Percentiles rank a stretch among this genome's conserved stretches.
These are phyloP conservation scores for Parauchenoglanis punctatus DNA, from an alignment of 2,797 vertebrate genomes.

Conservation along the genomic window DNA sequence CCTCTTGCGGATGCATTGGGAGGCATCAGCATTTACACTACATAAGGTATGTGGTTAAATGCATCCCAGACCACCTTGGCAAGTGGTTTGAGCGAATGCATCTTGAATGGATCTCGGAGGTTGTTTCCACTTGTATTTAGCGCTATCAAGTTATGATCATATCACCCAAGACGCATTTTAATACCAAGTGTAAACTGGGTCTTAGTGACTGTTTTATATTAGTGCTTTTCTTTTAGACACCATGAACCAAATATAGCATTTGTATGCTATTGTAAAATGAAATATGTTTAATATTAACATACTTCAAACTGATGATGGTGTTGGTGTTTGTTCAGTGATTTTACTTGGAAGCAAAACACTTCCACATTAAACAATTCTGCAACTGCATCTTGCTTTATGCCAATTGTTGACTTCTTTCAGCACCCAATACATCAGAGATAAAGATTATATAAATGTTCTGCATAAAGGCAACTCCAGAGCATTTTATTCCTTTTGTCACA, in stretches of 20 bases:
- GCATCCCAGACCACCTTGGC: no score
- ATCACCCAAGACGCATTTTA: no score
- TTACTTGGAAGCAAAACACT: slow-evolving; percentile 18
- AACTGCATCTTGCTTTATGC: background rate
- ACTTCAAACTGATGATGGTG: background rate
- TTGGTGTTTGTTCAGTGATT: background rate
- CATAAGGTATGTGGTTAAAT: no score
- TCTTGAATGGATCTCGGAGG: no score
- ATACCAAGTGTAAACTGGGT: no score
- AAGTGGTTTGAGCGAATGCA: no score
- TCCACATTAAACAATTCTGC: background rate
- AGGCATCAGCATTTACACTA: no score
- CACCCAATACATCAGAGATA: background rate
- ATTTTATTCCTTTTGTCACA: background rate
- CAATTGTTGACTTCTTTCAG: background rate
- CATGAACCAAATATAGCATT: background rate
- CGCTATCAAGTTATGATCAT: no score
- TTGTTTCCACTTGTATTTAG: no score
- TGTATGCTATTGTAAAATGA: background rate
- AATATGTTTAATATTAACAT: background rate
- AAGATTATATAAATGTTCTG: background rate
- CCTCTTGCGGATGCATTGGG: no score
- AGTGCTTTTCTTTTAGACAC: background rate
- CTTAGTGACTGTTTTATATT: no score
- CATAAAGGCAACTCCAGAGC: background rate